Conservation (phyloP, 2,797 vertebrate genomes). For the Sebastes variabilis region DNA sequence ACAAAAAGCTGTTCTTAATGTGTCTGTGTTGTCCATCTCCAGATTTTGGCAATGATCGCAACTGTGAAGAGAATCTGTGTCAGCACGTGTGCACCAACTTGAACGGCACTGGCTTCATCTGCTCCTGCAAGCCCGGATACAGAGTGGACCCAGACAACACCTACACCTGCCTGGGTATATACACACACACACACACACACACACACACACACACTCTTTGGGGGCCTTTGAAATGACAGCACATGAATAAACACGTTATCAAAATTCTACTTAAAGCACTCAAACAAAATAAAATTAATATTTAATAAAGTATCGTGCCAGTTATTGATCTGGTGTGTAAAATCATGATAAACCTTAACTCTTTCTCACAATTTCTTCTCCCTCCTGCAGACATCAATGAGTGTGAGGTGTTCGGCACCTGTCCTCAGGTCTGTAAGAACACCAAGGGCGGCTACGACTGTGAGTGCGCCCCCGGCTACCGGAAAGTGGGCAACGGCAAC, state of each 20-base stretch:
- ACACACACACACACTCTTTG: neutral
- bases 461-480: conserved; percentile 89
- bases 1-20: neutral
- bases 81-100: conserved; percentile 91
- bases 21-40: neutral
- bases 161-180: conserved; percentile 88
- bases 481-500: conserved; percentile 84
- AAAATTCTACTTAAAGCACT: too few species aligned
- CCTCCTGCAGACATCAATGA: conserved; percentile 87
- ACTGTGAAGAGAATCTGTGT: conserved; percentile 90
- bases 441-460: conserved; percentile 92
- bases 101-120: conserved; percentile 90
- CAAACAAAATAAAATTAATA: neutral
- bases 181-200: conserved; percentile 9
- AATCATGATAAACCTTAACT: neutral
- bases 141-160: conserved; percentile 81
- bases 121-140: conserved; percentile 89
- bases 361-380: neutral
- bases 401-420: conserved; percentile 87
- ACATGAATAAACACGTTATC: too few species aligned
- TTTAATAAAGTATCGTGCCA: neutral
- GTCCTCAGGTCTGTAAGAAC: conserved; percentile 91
- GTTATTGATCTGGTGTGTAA: neutral
- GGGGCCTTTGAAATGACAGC: neutral
- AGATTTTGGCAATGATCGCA: conserved; percentile 86